A percentile compares a stretch with the other conserved stretches of the same genome.
phyloP scores from a whole-genome alignment of 2,888 invertebrate genomes.

The Spisula subtruncata region DNA sequence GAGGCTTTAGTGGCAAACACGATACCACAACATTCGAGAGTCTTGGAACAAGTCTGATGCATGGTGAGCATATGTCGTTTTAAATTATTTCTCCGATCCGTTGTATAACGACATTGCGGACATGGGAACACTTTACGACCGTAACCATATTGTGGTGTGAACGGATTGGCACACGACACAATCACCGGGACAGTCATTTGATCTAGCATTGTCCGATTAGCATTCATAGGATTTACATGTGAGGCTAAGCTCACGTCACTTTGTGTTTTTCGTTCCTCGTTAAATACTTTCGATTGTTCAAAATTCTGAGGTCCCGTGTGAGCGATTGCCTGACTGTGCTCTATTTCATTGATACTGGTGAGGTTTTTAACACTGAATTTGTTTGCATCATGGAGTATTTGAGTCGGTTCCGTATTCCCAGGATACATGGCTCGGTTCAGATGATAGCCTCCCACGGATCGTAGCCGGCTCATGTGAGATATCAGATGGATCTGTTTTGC shows the following conservation, averaged over 20 bases:
- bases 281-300: slow-evolving; percentile 41
- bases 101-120: slow-evolving; percentile 87
- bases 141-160: slow-evolving; percentile 69
- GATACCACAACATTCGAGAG: slow-evolving; percentile 88
- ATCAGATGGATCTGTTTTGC: slow-evolving; percentile 67
- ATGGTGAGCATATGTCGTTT: slow-evolving; percentile 88
- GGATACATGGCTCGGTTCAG: slow-evolving; percentile 52
- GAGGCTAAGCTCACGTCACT: slow-evolving; percentile 32
- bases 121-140: slow-evolving; percentile 85
- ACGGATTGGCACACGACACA: slow-evolving; percentile 67
- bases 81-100: slow-evolving; percentile 88
- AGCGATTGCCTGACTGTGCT: slow-evolving; percentile 57
- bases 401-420: slow-evolving; percentile 59
- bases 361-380: slow-evolving; percentile 66
- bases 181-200: slow-evolving; percentile 68
- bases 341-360: slow-evolving; percentile 37
- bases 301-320: slow-evolving; percentile 35
- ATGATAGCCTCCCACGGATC: slow-evolving; percentile 66
- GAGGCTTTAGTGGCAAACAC: slow-evolving; percentile 88
- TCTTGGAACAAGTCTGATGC: slow-evolving; percentile 87
- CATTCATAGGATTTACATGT: slow-evolving; percentile 27
- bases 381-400: slow-evolving; percentile 63
- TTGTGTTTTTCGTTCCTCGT: slow-evolving; percentile 32
- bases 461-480: slow-evolving; percentile 59
- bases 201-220: slow-evolving; percentile 45